These are phyloP conservation scores for Columba janthina DNA, from an alignment of 2,113 vertebrate species.

Conservation along the genomic window DNA sequence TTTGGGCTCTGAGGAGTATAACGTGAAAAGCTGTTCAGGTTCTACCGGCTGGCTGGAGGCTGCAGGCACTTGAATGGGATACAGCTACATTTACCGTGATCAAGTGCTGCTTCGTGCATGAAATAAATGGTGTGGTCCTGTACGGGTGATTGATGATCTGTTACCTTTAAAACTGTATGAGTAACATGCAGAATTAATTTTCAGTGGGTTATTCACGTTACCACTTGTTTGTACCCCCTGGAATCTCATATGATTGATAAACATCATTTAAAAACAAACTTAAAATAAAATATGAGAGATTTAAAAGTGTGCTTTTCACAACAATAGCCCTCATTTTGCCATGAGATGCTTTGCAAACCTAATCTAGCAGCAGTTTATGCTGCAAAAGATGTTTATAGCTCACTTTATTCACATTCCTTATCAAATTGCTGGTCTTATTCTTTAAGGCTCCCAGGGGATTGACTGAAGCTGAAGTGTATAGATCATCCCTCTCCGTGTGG, in stretches of 20 bases:
- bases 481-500: neutral
- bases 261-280: neutral
- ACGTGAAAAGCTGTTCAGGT: slow-evolving; percentile 21
- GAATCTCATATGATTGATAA: neutral
- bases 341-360: neutral
- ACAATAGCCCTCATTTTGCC: neutral
- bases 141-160: neutral
- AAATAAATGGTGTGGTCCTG: neutral
- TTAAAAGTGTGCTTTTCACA: neutral
- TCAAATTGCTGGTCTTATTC: neutral
- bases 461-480: neutral
- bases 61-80: slow-evolving; percentile 29
- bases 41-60: slow-evolving; percentile 4
- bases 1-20: slow-evolving; percentile 38
- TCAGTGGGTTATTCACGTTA: neutral
- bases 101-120: slow-evolving; percentile 16
- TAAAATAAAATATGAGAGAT: neutral
- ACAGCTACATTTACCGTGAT: slow-evolving; percentile 27
- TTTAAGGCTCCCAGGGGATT: neutral
- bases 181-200: neutral
- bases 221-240: neutral
- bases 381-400: neutral
- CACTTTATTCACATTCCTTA: neutral
- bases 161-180: neutral
- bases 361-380: neutral